These are phyloP conservation scores for Sesamia nonagrioides DNA, from an alignment of 1,140 invertebrate genomes.

Conservation along the genomic window DNA sequence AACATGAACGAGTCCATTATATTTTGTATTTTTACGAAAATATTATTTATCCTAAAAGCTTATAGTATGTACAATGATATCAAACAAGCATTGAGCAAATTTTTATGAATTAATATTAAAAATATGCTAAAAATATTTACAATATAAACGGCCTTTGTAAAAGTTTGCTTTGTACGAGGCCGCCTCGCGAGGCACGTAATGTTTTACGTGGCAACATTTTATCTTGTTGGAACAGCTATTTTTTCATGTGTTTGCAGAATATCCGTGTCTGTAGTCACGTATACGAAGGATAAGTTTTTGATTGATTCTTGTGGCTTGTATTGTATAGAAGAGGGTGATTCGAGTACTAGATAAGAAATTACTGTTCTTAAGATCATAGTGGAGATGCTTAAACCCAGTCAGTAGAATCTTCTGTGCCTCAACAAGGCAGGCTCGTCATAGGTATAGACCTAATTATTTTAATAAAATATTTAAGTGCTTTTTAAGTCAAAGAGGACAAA, in stretches of 20 bases:
- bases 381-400: neutral
- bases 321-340: neutral
- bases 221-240: slow-evolving; percentile 25
- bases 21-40: slow-evolving; percentile 43
- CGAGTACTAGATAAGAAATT: neutral
- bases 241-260: slow-evolving; percentile 4
- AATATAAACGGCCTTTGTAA: slow-evolving; percentile 41
- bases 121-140: slow-evolving; percentile 53
- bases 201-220: slow-evolving; percentile 14
- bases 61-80: slow-evolving; percentile 45
- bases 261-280: neutral
- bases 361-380: neutral
- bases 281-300: neutral
- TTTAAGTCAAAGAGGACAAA: slow-evolving; percentile 44
- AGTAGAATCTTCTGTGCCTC: neutral
- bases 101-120: slow-evolving; percentile 50
- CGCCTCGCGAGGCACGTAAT: slow-evolving; percentile 2
- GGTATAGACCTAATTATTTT: slow-evolving; percentile 33
- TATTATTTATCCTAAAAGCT: slow-evolving; percentile 27
- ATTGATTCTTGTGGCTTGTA: slow-evolving; percentile 1
- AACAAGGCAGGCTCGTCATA: slow-evolving; percentile 10
- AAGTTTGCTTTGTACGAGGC: slow-evolving; percentile 26
- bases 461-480: slow-evolving; percentile 43
- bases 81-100: slow-evolving; percentile 58
- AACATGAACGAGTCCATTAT: neutral